These are phyloP conservation scores for Syrista parreyssii DNA, from an alignment of 2,888 invertebrate genomes.

Conservation along the genomic window DNA sequence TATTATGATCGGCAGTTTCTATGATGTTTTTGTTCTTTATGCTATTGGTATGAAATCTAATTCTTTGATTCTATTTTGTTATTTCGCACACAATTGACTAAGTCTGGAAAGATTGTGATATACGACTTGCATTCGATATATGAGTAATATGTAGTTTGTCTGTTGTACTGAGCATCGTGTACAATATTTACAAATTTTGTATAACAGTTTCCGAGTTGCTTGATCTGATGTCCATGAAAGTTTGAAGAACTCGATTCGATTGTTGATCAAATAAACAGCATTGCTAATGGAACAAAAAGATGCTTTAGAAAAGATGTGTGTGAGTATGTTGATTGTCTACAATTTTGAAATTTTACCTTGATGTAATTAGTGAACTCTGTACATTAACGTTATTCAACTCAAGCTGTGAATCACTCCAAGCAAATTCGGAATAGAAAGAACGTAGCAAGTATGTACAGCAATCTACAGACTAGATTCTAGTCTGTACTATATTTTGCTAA, in stretches of 20 bases:
- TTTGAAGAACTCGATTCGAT: not conserved
- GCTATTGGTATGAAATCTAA: not conserved
- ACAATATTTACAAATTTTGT: not conserved
- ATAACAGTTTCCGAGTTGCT: not conserved
- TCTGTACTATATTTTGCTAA: conserved; percentile 35
- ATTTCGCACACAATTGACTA: not conserved
- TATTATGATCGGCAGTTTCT: conserved; percentile 40
- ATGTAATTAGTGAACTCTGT: not conserved
- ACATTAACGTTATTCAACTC: not conserved
- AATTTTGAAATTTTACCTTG: not conserved
- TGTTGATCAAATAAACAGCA: not conserved
- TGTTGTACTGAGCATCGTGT: not conserved
- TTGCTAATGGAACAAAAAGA: not conserved
- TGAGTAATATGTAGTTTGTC: not conserved
- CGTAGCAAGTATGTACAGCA: conserved; percentile 42
- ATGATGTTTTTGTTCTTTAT: not conserved
- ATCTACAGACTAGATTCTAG: conserved; percentile 35
- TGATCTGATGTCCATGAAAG: not conserved
- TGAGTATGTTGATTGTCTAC: not conserved
- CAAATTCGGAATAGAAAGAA: not conserved
- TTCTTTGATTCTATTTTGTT: not conserved
- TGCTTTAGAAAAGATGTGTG: not conserved
- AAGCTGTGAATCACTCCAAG: not conserved
- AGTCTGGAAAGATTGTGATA: not conserved
- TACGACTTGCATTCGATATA: not conserved